Percentiles rank a stretch among this genome's conserved stretches.
phyloP scores from a whole-genome alignment of 2,113 vertebrate genomes.

The Taurulus bubalis region DNA sequence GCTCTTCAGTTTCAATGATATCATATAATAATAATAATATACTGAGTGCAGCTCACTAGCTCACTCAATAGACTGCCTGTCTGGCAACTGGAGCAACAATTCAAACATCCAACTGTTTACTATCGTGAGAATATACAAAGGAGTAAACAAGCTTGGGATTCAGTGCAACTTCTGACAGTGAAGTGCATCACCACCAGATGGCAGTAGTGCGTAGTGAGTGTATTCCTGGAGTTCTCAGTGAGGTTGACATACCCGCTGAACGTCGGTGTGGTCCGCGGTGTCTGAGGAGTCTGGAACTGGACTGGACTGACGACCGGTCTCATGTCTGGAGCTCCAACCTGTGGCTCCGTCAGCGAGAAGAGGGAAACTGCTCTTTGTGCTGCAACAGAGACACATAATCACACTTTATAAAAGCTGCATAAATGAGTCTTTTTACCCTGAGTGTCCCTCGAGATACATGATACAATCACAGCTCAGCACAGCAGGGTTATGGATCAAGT shows the following conservation, averaged over 20 bases:
- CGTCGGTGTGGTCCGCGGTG: constrained; percentile 88
- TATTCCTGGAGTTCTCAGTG: neutral
- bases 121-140: neutral
- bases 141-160: neutral
- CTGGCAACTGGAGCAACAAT: neutral
- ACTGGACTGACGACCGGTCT: constrained; percentile 83
- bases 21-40: too few species aligned
- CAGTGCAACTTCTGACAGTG: neutral
- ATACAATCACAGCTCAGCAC: neutral
- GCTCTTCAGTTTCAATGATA: too few species aligned
- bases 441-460: neutral
- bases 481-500: constrained; percentile 29
- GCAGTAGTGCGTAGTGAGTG: constrained; percentile 23
- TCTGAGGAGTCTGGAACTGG: constrained; percentile 87
- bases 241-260: constrained; percentile 79
- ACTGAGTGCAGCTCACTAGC: too few species aligned
- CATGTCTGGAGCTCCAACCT: constrained; percentile 77
- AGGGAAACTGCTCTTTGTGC: constrained; percentile 92
- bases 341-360: constrained; percentile 88
- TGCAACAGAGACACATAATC: constrained; percentile 62
- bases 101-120: constrained; percentile 18
- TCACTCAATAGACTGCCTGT: too few species aligned
- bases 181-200: constrained; percentile 43
- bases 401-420: neutral
- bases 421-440: neutral